Evolutionary conservation across 1,140 invertebrate species (phyloP), one percentile per base, ranked within the genome.

Genomic region (Solenopsis invicta): DNA sequence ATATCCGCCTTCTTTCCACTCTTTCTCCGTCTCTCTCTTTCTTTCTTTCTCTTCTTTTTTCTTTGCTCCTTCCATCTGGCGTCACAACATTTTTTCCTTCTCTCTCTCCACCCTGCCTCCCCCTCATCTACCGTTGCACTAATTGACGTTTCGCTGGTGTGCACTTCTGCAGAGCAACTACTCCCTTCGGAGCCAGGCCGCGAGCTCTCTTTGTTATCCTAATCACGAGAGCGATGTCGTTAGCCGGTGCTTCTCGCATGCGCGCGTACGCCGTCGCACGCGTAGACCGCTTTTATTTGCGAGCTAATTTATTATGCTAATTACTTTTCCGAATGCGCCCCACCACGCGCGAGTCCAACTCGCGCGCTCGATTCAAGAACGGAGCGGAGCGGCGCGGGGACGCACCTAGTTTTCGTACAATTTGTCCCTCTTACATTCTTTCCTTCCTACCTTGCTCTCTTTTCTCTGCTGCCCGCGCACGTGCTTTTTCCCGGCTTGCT

Each of bases 221-320:
- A 88, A 89, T 88, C 88, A 88, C 75, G 61, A 82, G 52, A 69
- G 66, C 24, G 52, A 78, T 74, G 48, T 88, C 87, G 82, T 88
- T 90, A 89, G 71, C 80, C 84, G 6, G 85, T 41, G 72, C 77
- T 86, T 71, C 45, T 24, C 54, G 66, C 50, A 56, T 81, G 50
- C 77, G 77, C 77, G n/a, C 50, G 16, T 48, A 62, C 75, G 45
- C 34, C 82, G 24, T 2, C n/a, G 21, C 71, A 61, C 50, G 80
- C 50, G 50, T 72, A 24, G 54, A 29, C 13, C 54, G 67, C 86
- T 90, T 89, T 89, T 92, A 92, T 92, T 89, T 85, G 74, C 85
- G 37, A 69, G 75, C 80, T 92, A 92, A 92, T 93, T 93, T 92
- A 93, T 93, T 92, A 93, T 93, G 92, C 87, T 92, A 93, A 93